phyloP scores from a whole-genome alignment of 2,797 vertebrate species.

The Sternarchorhynchus goeldii region DNA sequence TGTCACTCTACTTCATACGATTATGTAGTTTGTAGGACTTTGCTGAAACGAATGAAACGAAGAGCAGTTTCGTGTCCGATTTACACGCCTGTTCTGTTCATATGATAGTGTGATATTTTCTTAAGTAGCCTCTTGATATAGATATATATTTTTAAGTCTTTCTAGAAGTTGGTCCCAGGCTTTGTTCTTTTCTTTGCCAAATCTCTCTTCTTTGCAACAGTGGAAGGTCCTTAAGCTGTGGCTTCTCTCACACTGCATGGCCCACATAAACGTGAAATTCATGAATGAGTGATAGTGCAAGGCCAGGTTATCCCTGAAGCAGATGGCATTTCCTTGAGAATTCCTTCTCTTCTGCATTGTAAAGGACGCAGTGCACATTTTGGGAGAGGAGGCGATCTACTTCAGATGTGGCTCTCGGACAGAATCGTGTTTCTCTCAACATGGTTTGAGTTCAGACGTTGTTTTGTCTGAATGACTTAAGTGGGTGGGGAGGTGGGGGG shows the following conservation, averaged over 20 bases:
- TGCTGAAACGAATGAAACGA: no score
- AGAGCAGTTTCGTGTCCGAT: no score
- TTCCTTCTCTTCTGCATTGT: not conserved
- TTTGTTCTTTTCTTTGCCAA: not conserved
- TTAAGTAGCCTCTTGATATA: no score
- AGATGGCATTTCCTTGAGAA: slow-evolving; percentile 2
- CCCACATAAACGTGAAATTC: not conserved
- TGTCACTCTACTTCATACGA: no score
- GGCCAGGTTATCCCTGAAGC: slow-evolving; percentile 26
- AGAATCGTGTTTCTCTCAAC: not conserved
- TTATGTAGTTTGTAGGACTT: no score
- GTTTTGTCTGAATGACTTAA: no score
- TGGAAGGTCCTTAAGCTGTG: not conserved
- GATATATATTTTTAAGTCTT: no score
- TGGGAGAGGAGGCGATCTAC: no score
- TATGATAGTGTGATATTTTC: no score
- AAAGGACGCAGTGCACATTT: not conserved
- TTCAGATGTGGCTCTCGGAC: not conserved
- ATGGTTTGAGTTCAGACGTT: no score
- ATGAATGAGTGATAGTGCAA: slow-evolving; percentile 30
- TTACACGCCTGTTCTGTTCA: no score
- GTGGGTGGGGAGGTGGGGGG: no score
- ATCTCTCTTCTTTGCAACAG: not conserved
- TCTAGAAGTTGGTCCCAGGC: not conserved
- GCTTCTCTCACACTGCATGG: not conserved